These are phyloP conservation scores for Gymnogyps californianus DNA, from an alignment of 2,113 vertebrate species.

Conservation along the genomic window DNA sequence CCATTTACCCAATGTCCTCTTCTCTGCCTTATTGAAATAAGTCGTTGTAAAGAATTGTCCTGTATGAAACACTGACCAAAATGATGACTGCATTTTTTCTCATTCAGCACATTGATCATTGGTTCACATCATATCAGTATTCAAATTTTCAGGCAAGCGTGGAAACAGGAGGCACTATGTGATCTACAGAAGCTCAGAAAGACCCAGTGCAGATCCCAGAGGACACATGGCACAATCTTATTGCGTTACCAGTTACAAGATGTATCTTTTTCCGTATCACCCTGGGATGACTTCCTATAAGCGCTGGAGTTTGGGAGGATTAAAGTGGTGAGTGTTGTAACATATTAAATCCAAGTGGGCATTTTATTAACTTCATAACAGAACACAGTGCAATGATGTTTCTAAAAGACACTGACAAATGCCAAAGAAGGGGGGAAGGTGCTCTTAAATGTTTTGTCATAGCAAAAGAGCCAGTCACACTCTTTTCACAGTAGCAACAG, in stretches of 20 bases:
- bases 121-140: neutral
- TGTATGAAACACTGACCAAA: neutral
- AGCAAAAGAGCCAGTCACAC: neutral
- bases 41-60: neutral
- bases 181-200: neutral
- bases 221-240: neutral
- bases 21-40: neutral
- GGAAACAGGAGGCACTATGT: neutral
- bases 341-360: neutral
- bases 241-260: neutral
- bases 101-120: neutral
- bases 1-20: neutral
- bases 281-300: neutral
- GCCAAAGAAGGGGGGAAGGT: neutral
- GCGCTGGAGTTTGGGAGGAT: neutral
- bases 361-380: neutral
- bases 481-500: neutral
- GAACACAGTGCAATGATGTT: neutral
- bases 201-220: neutral
- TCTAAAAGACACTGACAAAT: neutral
- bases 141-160: neutral
- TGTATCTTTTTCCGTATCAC: neutral
- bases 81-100: neutral
- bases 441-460: neutral
- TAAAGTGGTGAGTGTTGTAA: neutral